A percentile compares a stretch with the other conserved stretches of the same genome.
phyloP scores from a whole-genome alignment of 2,113 vertebrate species.

The Illadopsis cleaveri region DNA sequence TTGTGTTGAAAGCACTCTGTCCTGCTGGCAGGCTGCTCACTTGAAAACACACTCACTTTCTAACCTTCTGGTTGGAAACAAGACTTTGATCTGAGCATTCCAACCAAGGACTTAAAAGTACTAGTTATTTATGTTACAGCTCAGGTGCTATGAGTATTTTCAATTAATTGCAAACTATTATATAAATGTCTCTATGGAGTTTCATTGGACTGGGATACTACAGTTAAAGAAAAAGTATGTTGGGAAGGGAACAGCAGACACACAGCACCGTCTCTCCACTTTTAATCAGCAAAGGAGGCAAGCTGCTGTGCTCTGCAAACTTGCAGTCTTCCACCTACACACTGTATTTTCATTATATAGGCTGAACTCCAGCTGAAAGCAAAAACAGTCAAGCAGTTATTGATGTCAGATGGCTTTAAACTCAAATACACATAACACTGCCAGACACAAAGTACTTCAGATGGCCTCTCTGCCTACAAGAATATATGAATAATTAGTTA shows the following conservation, averaged over 20 bases:
- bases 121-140: background rate
- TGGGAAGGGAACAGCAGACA: background rate
- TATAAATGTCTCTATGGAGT: background rate
- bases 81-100: background rate
- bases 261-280: background rate
- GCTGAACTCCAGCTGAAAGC: background rate
- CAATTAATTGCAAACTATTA: background rate
- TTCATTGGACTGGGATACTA: background rate
- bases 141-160: background rate
- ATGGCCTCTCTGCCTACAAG: background rate
- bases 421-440: background rate
- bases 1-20: background rate
- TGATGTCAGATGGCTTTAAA: background rate
- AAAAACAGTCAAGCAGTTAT: background rate
- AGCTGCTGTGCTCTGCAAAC: background rate
- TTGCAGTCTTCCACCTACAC: background rate
- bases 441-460: background rate
- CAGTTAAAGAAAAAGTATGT: background rate
- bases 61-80: background rate
- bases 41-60: background rate
- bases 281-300: background rate
- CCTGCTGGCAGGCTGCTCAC: background rate
- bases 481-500: background rate
- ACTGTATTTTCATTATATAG: background rate
- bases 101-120: background rate